Conservation (phyloP, 2,113 vertebrate genomes). For the Megaceryle maxima region DNA sequence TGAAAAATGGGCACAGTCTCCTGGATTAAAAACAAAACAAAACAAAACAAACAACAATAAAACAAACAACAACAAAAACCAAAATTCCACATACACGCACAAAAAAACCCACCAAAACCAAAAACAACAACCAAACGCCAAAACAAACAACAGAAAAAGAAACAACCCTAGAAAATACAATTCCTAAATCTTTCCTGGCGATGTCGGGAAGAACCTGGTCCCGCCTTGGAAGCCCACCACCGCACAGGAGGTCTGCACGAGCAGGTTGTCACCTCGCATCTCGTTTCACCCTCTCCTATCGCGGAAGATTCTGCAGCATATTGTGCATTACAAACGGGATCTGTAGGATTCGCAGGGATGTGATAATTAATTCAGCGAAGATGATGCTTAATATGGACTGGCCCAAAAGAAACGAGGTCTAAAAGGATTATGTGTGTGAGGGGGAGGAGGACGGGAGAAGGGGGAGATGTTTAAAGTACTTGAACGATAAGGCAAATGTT, state of each 20-base stretch:
- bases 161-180: not conserved
- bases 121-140: no score
- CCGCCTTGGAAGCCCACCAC: not conserved
- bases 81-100: no score
- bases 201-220: not conserved
- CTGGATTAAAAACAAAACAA: not conserved
- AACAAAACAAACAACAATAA: not conserved
- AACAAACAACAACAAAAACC: no score
- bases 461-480: not conserved
- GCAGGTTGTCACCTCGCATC: not conserved
- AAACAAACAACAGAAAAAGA: not conserved
- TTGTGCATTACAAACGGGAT: slow-evolving; percentile 48
- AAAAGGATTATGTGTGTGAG: not conserved
- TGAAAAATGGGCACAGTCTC: not conserved
- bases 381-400: slow-evolving; percentile 63
- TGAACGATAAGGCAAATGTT: not conserved
- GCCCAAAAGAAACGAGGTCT: slow-evolving; percentile 60
- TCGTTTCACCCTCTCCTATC: not conserved
- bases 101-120: not conserved
- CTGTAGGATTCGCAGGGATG: slow-evolving; percentile 37
- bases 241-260: not conserved
- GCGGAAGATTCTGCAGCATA: not conserved
- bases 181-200: not conserved
- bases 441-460: not conserved
- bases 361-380: slow-evolving; percentile 65